A percentile compares a stretch with the other conserved stretches of the same genome.
Evolutionary conservation across 2,113 vertebrate genomes (phyloP).

Genomic region (Candoia aspera): DNA sequence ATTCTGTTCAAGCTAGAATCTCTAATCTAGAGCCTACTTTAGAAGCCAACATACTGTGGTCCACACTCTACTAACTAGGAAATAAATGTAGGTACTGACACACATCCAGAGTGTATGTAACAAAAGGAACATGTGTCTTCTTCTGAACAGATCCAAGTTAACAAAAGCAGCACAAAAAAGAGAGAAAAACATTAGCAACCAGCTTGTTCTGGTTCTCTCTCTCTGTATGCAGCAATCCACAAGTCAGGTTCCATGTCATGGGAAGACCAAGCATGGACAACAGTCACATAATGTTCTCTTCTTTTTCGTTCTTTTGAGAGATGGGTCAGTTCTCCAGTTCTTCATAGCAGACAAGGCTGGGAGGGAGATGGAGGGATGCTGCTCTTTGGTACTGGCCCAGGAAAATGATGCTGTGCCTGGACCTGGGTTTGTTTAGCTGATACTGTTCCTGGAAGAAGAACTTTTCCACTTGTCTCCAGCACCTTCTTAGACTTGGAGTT

Average conservation of each 20-base stretch:
- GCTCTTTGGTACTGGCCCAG: not conserved
- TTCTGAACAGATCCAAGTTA: not conserved
- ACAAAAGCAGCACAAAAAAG: not conserved
- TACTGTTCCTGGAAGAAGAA: too few relatives aligned
- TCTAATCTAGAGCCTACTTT: too few relatives aligned
- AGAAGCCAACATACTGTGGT: too few relatives aligned
- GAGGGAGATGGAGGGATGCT: not conserved
- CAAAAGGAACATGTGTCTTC: not conserved
- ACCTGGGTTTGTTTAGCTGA: too few relatives aligned
- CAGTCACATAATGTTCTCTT: too few relatives aligned
- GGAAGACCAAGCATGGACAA: not conserved
- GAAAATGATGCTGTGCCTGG: not conserved
- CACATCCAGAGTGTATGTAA: not conserved
- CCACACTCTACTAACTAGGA: too few relatives aligned
- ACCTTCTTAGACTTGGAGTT: not conserved
- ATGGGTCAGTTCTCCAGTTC: not conserved
- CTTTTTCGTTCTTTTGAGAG: too few relatives aligned
- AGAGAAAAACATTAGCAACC: too few relatives aligned
- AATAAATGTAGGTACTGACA: too few relatives aligned
- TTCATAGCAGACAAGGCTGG: not conserved
- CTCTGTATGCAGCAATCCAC: not conserved
- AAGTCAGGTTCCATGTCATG: not conserved
- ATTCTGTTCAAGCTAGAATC: too few relatives aligned
- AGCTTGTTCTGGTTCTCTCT: not conserved
- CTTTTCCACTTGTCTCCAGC: not conserved